Base-by-base conservation (phyloP, 2,797 vertebrate species). In the Myioborus melanocephalus region DNA sequence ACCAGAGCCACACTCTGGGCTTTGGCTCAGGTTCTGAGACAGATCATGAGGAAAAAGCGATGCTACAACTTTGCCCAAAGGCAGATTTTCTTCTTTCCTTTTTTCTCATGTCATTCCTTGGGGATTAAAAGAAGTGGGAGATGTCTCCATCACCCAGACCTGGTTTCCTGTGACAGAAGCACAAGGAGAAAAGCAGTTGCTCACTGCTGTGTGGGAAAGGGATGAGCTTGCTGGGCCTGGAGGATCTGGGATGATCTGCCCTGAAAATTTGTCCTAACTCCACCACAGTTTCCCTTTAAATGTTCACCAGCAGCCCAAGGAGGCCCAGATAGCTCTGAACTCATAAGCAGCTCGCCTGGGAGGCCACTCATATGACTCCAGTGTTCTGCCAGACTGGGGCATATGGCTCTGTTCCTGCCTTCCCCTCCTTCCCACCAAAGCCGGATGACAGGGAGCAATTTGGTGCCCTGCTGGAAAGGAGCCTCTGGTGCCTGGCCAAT, bases 311-410 rank as follows among this genome's bases (percentile, higher is more conserved):
- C 70, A 76, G 64, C 68, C 37, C 53, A 8, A 77, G 79, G 56
- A 96, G 64, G 34, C 53, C 24, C 64, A 56, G 30, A 73, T 23
- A 87, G 39, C 65, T 95, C 89, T 84, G 83, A 89, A 81, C 34
- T 16, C 90, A 75, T 11, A 8, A 95, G 75, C 86, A 89, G 30
- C 90, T 92, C 12, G 0, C 90, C 92, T 57, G 76, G 83, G 87
- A 94, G 93, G 90, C 87, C 92, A n/a, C 94, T 95, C 95, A 95
- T 93, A 93, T 96, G 95, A 95, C 92, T 85, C 78, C 50, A 30
- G 50, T 34, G 61, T 93, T 78, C 55, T 96, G 96, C 96, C 94
- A 96, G 93, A n/a, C 87, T 68, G 86, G 83, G 92, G 96, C 96
- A 96, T 94, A 96, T 95, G 96, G 93, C 91, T 93, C 64, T 85